A percentile compares a stretch with the other conserved stretches of the same genome.
These are phyloP conservation scores for Archegozetes longisetosus DNA, from an alignment of 1,140 invertebrate species.

Conservation along the genomic window DNA sequence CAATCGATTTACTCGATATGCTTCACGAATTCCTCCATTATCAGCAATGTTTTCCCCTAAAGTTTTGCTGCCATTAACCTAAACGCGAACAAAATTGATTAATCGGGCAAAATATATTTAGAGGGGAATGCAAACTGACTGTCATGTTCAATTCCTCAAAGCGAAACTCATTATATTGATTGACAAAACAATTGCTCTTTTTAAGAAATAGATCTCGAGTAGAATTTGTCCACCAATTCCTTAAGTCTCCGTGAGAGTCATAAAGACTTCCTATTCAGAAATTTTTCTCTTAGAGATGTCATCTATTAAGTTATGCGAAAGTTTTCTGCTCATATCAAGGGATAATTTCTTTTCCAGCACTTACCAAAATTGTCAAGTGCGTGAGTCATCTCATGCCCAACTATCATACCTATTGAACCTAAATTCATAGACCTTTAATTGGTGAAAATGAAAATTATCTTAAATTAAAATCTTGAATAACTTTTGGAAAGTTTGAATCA, in stretches of 20 bases:
- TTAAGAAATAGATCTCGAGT: slow-evolving; percentile 55
- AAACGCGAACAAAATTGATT: slow-evolving; percentile 27
- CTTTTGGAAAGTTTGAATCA: too few species aligned
- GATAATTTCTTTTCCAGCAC: too few species aligned
- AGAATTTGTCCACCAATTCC: slow-evolving; percentile 66
- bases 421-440: slow-evolving; percentile 41
- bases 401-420: slow-evolving; percentile 23
- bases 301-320: too few species aligned
- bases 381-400: slow-evolving; percentile 31
- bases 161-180: slow-evolving; percentile 52
- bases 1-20: slow-evolving; percentile 24
- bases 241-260: slow-evolving; percentile 67
- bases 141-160: neutral
- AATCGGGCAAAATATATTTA: neutral
- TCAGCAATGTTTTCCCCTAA: slow-evolving; percentile 38
- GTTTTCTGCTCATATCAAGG: too few species aligned
- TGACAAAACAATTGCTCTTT: slow-evolving; percentile 63
- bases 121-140: neutral
- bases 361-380: slow-evolving; percentile 40
- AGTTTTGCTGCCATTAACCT: slow-evolving; percentile 34
- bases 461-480: too few species aligned
- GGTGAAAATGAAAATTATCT: too few species aligned
- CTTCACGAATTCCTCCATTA: slow-evolving; percentile 39
- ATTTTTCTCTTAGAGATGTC: too few species aligned
- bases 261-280: slow-evolving; percentile 48